Base-by-base conservation (phyloP, 2,888 invertebrate genomes). In the Andrena flavipes region DNA sequence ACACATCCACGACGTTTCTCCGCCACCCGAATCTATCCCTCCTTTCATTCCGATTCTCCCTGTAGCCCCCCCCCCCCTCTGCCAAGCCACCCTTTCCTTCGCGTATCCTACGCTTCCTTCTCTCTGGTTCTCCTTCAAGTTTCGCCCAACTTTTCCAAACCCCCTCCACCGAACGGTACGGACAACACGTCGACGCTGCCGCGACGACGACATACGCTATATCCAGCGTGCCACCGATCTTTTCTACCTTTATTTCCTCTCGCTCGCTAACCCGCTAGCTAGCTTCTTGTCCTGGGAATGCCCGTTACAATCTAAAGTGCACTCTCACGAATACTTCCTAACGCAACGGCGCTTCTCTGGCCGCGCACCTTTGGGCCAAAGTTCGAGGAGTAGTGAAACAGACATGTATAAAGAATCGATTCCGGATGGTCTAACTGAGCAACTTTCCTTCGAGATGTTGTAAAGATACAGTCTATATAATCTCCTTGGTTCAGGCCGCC, bases 111-210 rank as follows among this genome's bases (percentile, higher is more conserved):
- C 60, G 65, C 60, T 80, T 80, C 82, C 82, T 88, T 84, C 84
- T 84, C 86, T 82, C 23, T 23, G 69, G 84, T 87, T 84, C 88
- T 87, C 84, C 82, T 87, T 85, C 88, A 89, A 91, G 87, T 91
- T 90, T 91, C 82, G 65, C 77, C 85, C 88, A 91, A 91, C 90
- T 91, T 91, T 91, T 90, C 85, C 87, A 76, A 76, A n/a, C n/a
- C n/a, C 81, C 76, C 73, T 76, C 71, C 75, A 10, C 56, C 23
- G 26, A 20, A 20, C 56, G 23, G 56, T 1, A 67, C 64, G 78
- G 77, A 67, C 76, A 84, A 84, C 56, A 56, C 80, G 82, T 74
- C 84, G 85, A 72, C 80, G 76, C 76, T 74, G 78, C 80, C 85
- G 76, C 83, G 77, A 74, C 82, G 70, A 70, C 65, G 84, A 84